Base-by-base conservation (phyloP, 2,797 vertebrate genomes). In the Gambelia wislizenii region DNA sequence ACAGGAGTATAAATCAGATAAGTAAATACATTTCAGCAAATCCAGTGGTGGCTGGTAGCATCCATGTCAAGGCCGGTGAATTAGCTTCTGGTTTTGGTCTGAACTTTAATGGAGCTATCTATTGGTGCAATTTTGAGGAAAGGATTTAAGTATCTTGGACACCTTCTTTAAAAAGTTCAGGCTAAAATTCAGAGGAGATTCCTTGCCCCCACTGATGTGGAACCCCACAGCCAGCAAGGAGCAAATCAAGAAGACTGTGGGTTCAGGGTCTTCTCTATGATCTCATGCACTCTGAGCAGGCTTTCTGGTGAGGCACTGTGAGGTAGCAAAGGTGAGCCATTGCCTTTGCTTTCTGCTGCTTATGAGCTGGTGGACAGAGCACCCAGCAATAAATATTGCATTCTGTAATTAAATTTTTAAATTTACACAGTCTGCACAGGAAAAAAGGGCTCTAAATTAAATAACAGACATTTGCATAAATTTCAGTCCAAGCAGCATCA, bases 381-480 rank as follows among this genome's bases (percentile, higher is more conserved):
- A 87, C 36, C 30, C 88, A 52, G 33, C 84, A 72, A 93, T 89
- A 94, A 96, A 93, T 92, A 94, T 83, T 94, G 76, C 83, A 92
- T 86, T 94, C 95, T 85, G 44, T 94, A 95, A 96, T 96, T 96
- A 95, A 92, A 89, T 96, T 94, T 96, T 96, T 89, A 91, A 86
- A 94, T 94, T 91, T 95, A 91, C 85, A 93, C 95, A 86, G 87
- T 89, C 54, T 4, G 13, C 0, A 1, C 87, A 91, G 85, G 54
- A 30, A 89, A 94, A 95, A 93, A 27, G 8, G 87, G 20, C 70
- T 93, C 16, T 91, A 93, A 95, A 95, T 94, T 91, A 95, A 96
- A 94, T 87, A 95, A 93, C 79, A 86, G 84, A 91, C 49, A 95
- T 96, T 95, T 96, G 83, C 93, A 93, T 93, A 88, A 20, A 90